Evolutionary conservation across 2,113 vertebrate species (phyloP).

Genomic region (Neolamprologus sp.): DNA sequence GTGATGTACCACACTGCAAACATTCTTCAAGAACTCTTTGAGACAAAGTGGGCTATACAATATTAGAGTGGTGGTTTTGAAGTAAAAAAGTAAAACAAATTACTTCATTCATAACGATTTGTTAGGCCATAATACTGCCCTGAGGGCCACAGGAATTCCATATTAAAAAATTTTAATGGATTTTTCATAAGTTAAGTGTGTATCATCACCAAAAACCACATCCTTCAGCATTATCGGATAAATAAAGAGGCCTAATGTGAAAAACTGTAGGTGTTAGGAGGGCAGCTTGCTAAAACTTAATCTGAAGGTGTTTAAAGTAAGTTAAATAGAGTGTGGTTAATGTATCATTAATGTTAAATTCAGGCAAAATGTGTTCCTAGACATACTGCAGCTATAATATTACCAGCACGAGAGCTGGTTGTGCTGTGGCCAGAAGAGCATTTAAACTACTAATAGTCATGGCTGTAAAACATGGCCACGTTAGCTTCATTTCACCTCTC

Average conservation of each 20-base stretch:
- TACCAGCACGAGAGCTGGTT: not conserved
- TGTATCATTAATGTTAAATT: not conserved
- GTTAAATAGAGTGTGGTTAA: not conserved
- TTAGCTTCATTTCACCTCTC: not conserved
- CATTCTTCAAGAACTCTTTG: not conserved
- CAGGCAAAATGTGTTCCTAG: not conserved
- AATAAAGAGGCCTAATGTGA: not conserved
- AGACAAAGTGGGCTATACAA: not conserved
- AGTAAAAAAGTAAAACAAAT: not conserved
- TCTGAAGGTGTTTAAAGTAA: not conserved
- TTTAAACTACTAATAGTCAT: not conserved
- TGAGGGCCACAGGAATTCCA: not conserved
- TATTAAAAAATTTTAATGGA: not conserved
- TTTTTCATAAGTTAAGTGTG: not conserved
- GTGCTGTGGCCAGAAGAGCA: not conserved
- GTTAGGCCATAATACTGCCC: not conserved
- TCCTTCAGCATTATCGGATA: not conserved
- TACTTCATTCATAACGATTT: not conserved
- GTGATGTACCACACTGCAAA: not conserved
- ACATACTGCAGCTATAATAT: not conserved
- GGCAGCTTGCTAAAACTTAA: not conserved
- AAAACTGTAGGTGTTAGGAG: not conserved
- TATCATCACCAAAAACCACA: not conserved
- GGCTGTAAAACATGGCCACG: not conserved
- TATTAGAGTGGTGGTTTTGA: not conserved